A percentile compares a stretch with the other conserved stretches of the same genome.
phyloP scores from a whole-genome alignment of 2,113 vertebrate species.

The Coreoperca whiteheadi region DNA sequence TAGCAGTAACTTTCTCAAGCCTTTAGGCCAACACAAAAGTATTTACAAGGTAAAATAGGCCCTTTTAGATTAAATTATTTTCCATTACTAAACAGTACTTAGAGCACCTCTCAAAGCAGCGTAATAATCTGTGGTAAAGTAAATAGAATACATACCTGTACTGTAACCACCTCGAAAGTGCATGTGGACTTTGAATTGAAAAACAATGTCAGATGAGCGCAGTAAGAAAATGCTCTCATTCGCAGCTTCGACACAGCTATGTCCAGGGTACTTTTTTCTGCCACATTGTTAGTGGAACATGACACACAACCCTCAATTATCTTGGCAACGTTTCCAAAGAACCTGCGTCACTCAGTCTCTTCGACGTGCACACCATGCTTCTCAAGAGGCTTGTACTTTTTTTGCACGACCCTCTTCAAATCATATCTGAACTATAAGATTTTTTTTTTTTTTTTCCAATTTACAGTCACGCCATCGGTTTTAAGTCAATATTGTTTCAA shows the following conservation, averaged over 20 bases:
- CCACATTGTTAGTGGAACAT: constrained; percentile 40
- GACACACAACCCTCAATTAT: constrained; percentile 55
- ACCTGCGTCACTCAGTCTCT: constrained; percentile 40
- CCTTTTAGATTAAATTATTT: not conserved
- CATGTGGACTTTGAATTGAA: not conserved
- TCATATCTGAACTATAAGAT: not conserved
- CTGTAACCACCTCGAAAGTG: no score
- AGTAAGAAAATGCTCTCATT: constrained; percentile 7
- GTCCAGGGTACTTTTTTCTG: constrained; percentile 32
- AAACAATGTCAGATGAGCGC: not conserved
- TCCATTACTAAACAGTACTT: not conserved
- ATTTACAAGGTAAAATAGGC: not conserved
- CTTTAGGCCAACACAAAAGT: not conserved
- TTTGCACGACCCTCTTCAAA: not conserved
- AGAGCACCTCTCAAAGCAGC: no score
- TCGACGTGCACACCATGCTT: not conserved
- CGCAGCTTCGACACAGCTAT: constrained; percentile 19
- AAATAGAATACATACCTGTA: not conserved
- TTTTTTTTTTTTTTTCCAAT: not conserved
- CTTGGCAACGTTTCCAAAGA: constrained; percentile 22
- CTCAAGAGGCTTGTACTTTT: constrained; percentile 6
- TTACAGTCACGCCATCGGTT: not conserved
- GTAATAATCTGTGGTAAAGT: not conserved
- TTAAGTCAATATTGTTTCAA: not conserved
- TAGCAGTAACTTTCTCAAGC: not conserved